Evolutionary conservation across 2,113 vertebrate species (phyloP), one percentile per base, ranked within the genome.

Genomic region (Prionailurus bengalensis): DNA sequence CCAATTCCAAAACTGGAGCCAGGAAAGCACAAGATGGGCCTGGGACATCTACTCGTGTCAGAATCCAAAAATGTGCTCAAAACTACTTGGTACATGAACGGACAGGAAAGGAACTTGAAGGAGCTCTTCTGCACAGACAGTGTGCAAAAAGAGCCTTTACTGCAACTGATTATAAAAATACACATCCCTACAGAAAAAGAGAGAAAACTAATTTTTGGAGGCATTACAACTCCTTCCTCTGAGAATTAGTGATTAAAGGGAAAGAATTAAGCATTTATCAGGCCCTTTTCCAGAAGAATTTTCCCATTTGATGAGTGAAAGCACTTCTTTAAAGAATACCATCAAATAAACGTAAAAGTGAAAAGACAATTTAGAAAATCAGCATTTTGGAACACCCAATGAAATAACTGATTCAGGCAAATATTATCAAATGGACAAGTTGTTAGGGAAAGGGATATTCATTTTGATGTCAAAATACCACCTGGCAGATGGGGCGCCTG

Each of bases 401-500:
- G 74, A 87, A 94, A 66, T 63, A 86, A 96, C 6, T 86, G 45
- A 87, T 58, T 27, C 7, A 27, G 91, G 78, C 58, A 89, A 76
- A 17, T 29, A 89, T 19, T 10, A 83, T 61, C 63, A 79, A 27
- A 27, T 23, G 16, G 9, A 8, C 29, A 51, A 33, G 51, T 36
- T 55, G n/a, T 71, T 51, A 61, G 36, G 10, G 76, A 58, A 61
- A 4, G 7, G 45, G 76, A 58, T 76, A 76, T 51, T 74, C 74
- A 94, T 53, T 76, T 29, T 78, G 70, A 84, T 93, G 61, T 15
- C 70, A 68, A 76, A 83, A 83, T 27, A 68, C 36, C 42, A 51
- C 15, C 78, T 33, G 42, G 71, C 33, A 51, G 36, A 89, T 45
- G 45, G 45, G 45, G 45, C 45, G 8, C 8, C 45, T 45, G 45